Base-by-base conservation (phyloP, 2,113 vertebrate genomes). In the Oenanthe melanoleuca region DNA sequence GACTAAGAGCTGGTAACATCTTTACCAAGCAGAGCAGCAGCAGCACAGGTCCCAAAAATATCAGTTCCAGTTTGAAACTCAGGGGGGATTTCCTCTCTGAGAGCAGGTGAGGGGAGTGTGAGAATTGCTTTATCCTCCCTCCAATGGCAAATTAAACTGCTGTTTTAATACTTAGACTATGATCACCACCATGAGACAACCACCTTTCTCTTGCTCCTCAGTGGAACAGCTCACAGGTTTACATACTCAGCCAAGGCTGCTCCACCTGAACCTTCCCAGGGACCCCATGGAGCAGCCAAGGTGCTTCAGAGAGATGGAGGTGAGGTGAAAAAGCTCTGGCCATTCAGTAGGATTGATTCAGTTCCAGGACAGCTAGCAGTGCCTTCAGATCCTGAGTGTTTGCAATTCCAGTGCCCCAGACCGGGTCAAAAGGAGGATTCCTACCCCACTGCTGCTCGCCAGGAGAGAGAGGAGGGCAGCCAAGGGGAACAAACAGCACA, bases 41-140 rank as follows among this genome's bases (percentile, higher is more conserved):
- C 69, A 80, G 79, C 12, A 23, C 0, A 1, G 6, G 21, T 26
- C 21, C 45, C 11, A 49, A 40, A 37, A 52, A 73, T 14, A 29
- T 26, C 0, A 1, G 12, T 2, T 2, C 6, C 0, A 1, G 8
- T 34, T 70, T 73, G 42, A 37, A 67, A 4, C 18, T 0, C 0
- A 29, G 25, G 1, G 0, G 6, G n/a, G 4, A 38, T 19, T 64
- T 81, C 13, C 49, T 60, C 59, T 37, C 29, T 29, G 55, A 49
- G 2, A 80, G 42, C n/a, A 84, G 37, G 22, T 42, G n/a, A 81
- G 33, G 6, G 1, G 3, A 79, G 17, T 11, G 10, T 37, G 17
- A 73, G 24, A 77, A 31, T 38, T 56, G 52, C 19, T 71, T 80
- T 72, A n/a, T 29, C 7, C 14, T 3, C 16, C 25, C 55, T 34